A percentile compares a stretch with the other conserved stretches of the same genome.
These are phyloP conservation scores for Electrona antarctica DNA, from an alignment of 2,113 vertebrate species.

Conservation along the genomic window DNA sequence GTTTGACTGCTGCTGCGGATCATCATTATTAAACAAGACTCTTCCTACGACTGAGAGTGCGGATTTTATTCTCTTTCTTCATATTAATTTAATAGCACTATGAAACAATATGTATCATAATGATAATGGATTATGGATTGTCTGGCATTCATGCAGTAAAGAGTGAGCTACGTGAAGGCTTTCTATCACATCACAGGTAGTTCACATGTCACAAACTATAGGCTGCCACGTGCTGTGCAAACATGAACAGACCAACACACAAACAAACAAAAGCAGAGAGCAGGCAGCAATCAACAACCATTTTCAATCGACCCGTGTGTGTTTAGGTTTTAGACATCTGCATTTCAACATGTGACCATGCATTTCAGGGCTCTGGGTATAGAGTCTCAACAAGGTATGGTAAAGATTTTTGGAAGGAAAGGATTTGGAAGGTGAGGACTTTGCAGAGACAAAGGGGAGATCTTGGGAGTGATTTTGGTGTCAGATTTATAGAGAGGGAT, in stretches of 20 bases:
- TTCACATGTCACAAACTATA: too few relatives aligned
- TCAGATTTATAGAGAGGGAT: slow-evolving; percentile 74
- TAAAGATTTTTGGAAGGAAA: slow-evolving; percentile 57
- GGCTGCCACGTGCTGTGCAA: too few relatives aligned
- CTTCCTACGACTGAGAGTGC: too few relatives aligned
- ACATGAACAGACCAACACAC: background rate
- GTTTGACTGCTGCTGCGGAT: too few relatives aligned
- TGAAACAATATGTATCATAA: too few relatives aligned
- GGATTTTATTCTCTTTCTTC: too few relatives aligned
- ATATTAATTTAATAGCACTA: too few relatives aligned
- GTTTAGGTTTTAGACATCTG: slow-evolving; percentile 90
- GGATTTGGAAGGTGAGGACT: slow-evolving; percentile 57
- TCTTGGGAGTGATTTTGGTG: slow-evolving; percentile 45
- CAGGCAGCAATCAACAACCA: background rate
- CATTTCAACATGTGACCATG: slow-evolving; percentile 84
- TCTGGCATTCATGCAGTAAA: slow-evolving; percentile 36
- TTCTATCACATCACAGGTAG: background rate
- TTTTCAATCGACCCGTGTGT: slow-evolving; percentile 13
- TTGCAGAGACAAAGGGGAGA: slow-evolving; percentile 48
- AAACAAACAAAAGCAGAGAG: background rate
- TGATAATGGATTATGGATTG: too few relatives aligned
- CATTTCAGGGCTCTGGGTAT: slow-evolving; percentile 51
- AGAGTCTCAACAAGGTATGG: slow-evolving; percentile 41
- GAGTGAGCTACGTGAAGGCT: slow-evolving; percentile 24
- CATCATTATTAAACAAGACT: too few relatives aligned